Base-by-base conservation (phyloP, 2,888 invertebrate genomes). In the Drosophila robusta region DNA sequence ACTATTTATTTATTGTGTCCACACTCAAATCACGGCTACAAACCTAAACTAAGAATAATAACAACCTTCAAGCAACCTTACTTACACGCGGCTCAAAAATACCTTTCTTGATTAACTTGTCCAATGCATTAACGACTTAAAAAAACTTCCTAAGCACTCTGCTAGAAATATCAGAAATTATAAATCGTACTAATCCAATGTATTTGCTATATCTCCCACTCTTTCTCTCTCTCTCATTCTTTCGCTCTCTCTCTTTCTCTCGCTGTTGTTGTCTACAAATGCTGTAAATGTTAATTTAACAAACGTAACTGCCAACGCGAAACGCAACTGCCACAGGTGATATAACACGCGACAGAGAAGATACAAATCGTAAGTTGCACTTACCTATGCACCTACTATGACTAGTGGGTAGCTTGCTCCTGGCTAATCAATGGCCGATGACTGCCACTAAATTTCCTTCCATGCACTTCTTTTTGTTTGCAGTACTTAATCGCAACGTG, bases 401-500 rank as follows among this genome's bases (percentile, higher is more conserved):
- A 12, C 34, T 12, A 34, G 11, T 34, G 4, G 34, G 34, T 36
- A 16, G 14, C 24, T 16, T 22, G 32, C 12, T 29, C 2, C 38
- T n/a, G 14, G 14, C 32, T n/a, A 38, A 6, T 11, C n/a, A 3
- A 6, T 39, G 51, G 55, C 34, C 42, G 44, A 39, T 55, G 55
- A 61, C 69, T 49, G 24, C 1, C 32, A 46, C 32, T 34, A 11
- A 63, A 75, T 41, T 22, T 8, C 7, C 3, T 32, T 45, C 7
- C 18, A 8, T 1, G 9, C 5, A 8, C 3, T 12, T 22, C 39
- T 22, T 29, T 18, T 42, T 75, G 9, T 1, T 91, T 93, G 32
- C 93, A 96, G 96, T 96, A 92, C 95, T 96, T 92, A 96, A 95
- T 92, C 94, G 96, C 75, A 96, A 96, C 91, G 96, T 95, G 90